Conservation (phyloP, 2,888 invertebrate genomes). For the Maniola hyperantus region DNA sequence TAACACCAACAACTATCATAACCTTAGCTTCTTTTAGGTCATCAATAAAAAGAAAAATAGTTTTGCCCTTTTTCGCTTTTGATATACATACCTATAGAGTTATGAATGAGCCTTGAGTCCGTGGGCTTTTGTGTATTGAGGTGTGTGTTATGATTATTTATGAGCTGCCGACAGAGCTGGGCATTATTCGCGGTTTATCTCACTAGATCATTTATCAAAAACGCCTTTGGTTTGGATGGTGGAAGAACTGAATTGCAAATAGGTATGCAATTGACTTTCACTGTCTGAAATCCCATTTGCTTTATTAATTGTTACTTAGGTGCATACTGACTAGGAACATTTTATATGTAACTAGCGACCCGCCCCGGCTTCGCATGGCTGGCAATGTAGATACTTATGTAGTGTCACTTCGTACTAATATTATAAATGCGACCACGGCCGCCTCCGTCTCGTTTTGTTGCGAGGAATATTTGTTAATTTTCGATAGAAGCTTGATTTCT, state of each 20-base stretch:
- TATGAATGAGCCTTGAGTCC: neutral
- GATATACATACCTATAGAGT: neutral
- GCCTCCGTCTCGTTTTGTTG: no score
- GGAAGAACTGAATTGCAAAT: constrained; percentile 20
- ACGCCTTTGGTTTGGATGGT: constrained; percentile 36
- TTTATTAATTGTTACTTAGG: neutral
- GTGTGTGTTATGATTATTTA: constrained; percentile 22
- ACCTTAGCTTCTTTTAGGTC: neutral
- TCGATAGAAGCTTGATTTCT: no score
- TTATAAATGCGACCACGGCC: no score
- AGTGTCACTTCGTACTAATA: no score
- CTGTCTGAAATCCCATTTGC: neutral
- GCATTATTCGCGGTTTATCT: constrained; percentile 36
- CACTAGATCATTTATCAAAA: constrained; percentile 43
- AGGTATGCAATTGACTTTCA: constrained; percentile 11
- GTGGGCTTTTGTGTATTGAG: neutral
- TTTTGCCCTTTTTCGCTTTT: neutral
- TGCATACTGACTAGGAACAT: no score
- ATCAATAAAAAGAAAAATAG: constrained; percentile 3
- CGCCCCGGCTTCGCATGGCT: no score
- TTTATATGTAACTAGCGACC: no score
- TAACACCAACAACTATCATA: neutral
- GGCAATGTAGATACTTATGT: no score
- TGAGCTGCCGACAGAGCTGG: constrained; percentile 30
- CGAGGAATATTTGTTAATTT: no score